Conservation (phyloP, 2,797 vertebrate genomes). For the Balearica regulorum region DNA sequence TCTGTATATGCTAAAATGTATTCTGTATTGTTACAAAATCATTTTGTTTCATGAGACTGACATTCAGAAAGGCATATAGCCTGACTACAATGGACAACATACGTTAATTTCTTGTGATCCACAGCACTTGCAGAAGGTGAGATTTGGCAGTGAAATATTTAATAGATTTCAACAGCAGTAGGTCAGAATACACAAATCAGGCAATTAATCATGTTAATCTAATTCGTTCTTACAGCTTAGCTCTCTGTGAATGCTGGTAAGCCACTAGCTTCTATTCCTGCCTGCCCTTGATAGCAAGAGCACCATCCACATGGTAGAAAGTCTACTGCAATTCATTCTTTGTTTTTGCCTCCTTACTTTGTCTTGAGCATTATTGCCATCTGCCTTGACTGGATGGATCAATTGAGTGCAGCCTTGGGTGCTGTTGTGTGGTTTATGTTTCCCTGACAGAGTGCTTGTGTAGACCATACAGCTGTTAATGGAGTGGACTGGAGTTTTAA, state of each 20-base stretch:
- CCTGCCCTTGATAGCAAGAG: neutral
- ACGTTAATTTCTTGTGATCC: neutral
- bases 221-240: neutral
- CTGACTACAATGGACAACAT: neutral
- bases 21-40: neutral
- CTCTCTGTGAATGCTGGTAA: neutral
- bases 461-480: neutral
- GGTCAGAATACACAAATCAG: neutral
- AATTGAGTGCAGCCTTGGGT: neutral
- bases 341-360: neutral
- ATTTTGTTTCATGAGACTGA: neutral
- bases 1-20: neutral
- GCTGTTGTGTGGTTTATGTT: neutral
- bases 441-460: neutral
- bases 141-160: neutral
- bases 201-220: neutral
- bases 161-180: neutral
- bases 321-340: neutral
- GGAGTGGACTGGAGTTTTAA: neutral
- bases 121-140: neutral
- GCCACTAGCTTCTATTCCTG: neutral
- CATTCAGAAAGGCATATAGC: neutral
- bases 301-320: neutral
- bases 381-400: neutral
- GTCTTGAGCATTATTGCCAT: neutral